Percentiles rank a stretch among this genome's conserved stretches.
Evolutionary conservation across 2,113 vertebrate species (phyloP).

Genomic region (Xiphophorus maculatus): DNA sequence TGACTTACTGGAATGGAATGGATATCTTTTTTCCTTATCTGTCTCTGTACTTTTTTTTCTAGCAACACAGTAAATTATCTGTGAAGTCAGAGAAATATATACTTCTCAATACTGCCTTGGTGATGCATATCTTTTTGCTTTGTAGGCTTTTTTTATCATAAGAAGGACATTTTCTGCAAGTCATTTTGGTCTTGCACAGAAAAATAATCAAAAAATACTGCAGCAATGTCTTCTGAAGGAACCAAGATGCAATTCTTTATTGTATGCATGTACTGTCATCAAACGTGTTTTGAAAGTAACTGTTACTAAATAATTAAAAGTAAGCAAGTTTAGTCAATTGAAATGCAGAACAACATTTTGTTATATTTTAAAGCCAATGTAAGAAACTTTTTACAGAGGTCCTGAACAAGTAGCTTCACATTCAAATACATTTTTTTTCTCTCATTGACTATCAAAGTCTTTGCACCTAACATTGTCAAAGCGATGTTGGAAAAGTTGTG

Average conservation of each 20-base stretch:
- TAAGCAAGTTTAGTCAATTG: background rate
- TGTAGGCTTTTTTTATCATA: background rate
- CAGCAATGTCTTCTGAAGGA: background rate
- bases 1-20: conserved; percentile 8
- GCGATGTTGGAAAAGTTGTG: too few relatives aligned
- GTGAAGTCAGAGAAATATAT: background rate
- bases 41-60: background rate
- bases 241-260: background rate
- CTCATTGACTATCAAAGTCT: too few relatives aligned
- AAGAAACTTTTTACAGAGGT: too few relatives aligned
- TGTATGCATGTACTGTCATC: background rate
- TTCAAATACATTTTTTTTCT: too few relatives aligned
- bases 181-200: background rate
- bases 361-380: too few relatives aligned
- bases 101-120: background rate
- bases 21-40: background rate
- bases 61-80: background rate
- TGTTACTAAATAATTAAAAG: background rate
- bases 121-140: background rate
- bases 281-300: background rate
- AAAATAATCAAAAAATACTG: background rate
- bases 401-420: too few relatives aligned
- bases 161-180: background rate
- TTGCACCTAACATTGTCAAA: too few relatives aligned
- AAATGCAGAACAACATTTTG: too few relatives aligned